Base-by-base conservation (phyloP, 2,113 vertebrate species). In the Aegithalos caudatus region DNA sequence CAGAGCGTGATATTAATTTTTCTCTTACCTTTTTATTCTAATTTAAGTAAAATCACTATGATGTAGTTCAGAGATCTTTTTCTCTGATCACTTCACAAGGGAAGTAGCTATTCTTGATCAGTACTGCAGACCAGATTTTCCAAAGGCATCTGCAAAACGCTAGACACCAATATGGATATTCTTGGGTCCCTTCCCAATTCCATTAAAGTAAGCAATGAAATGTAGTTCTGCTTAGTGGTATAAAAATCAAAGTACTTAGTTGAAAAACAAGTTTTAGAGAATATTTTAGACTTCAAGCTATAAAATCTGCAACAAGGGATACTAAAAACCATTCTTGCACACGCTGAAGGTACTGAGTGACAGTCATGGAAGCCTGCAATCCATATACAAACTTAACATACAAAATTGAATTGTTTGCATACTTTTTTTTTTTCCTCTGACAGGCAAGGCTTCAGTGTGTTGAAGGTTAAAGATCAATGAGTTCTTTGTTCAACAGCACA, bases 71-170 rank as follows among this genome's bases (percentile, higher is more conserved):
- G 62, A 81, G 65, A 82, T 14, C 44, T 81, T 90, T 80, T 88
- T 53, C 38, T 71, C 62, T 45, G 37, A 80, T 62, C 35, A 10
- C 48, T 72, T 88, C 31, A 47, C 33, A 77, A 64, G 73, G 71
- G n/a, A 92, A 87, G 31, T 3, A 70, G 67, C 23, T 95, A 73
- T 81, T 94, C 84, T 82, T 76, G 79, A 92, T 53, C 69, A 58
- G 54, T 69, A 72, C 85, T 73, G 54, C 62, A 93, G 65, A 90
- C 28, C 40, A 77, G 22, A 86, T 90, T 92, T 95, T 88, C 57
- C 51, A 85, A 71, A 90, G 51, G 33, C 71, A 90, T 72, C 82
- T 90, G 76, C 57, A 80, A 69, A 85, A 94, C n/a, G 69, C 45
- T 80, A 86, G 50, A 64, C 66, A 82, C 24, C 58, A 80, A 56